A percentile compares a stretch with the other conserved stretches of the same genome.
These are phyloP conservation scores for Euclidia mi DNA, from an alignment of 2,888 invertebrate genomes.

Conservation along the genomic window DNA sequence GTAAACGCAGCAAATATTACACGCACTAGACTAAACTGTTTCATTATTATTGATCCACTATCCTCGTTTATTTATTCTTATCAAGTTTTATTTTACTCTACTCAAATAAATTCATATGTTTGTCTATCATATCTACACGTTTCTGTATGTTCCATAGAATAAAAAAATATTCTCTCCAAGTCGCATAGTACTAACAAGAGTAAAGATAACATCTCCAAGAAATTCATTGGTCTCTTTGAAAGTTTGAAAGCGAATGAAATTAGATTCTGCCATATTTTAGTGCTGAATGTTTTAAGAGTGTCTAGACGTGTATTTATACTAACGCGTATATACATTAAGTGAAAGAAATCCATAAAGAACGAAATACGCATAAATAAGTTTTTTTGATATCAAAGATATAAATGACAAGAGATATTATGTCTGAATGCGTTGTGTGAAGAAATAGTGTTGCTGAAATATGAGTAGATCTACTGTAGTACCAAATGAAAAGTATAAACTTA, in stretches of 20 bases:
- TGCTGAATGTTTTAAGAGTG: neutral
- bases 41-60: slow-evolving; percentile 8
- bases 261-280: slow-evolving; percentile 18
- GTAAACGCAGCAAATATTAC: neutral
- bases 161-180: slow-evolving; percentile 6
- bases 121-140: slow-evolving; percentile 5
- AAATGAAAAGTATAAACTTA: too few species aligned
- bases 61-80: slow-evolving; percentile 3
- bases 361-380: too few species aligned
- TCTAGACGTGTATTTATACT: neutral
- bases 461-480: too few species aligned
- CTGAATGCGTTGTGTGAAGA: too few species aligned
- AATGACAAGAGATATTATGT: too few species aligned
- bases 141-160: slow-evolving; percentile 5
- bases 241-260: slow-evolving; percentile 29
- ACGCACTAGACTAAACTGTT: slow-evolving; percentile 4
- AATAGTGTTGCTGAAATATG: too few species aligned
- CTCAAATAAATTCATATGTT: slow-evolving; percentile 1
- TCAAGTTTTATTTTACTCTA: slow-evolving; percentile 6
- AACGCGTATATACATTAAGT: too few species aligned
- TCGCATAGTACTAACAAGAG: slow-evolving; percentile 12
- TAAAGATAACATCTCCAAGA: slow-evolving; percentile 14
- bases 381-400: too few species aligned
- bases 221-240: slow-evolving; percentile 21
- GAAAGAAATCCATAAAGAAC: too few species aligned